Evolutionary conservation across 2,113 vertebrate species (phyloP).

Genomic region (Tonatia bakeri): DNA sequence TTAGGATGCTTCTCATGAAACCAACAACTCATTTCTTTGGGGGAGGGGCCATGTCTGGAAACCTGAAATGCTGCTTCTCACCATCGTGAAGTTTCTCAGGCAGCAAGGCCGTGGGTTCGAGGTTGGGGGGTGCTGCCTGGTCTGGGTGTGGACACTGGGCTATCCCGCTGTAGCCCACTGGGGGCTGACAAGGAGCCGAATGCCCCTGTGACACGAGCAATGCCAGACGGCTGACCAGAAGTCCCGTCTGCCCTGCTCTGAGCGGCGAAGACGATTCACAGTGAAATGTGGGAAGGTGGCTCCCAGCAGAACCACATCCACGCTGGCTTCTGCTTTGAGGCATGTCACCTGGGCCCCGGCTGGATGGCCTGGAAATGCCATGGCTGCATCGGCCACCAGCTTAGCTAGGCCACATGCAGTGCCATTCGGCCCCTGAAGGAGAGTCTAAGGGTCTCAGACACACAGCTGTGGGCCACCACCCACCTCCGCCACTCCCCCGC

Average conservation of each 20-base stretch:
- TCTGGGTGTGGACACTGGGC: background rate
- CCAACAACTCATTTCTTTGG: no score
- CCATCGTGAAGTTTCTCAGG: background rate
- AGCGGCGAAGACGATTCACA: background rate
- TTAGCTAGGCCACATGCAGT: background rate
- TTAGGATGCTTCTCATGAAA: no score
- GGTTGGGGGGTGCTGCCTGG: background rate
- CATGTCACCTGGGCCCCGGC: background rate
- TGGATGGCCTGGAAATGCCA: accelerated
- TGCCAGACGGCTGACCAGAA: background rate
- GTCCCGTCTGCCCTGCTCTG: accelerated
- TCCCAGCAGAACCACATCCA: background rate
- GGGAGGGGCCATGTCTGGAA: background rate
- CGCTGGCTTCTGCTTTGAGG: background rate
- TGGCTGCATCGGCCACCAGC: background rate
- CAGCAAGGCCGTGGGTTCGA: background rate
- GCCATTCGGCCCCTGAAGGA: no score
- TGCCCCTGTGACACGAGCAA: background rate
- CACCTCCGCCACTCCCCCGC: background rate
- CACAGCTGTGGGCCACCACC: background rate
- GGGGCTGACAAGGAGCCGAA: background rate
- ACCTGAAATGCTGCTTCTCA: background rate
- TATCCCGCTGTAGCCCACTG: background rate
- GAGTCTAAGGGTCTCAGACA: background rate
- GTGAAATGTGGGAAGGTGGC: background rate